A percentile compares a stretch with the other conserved stretches of the same genome.
Conservation (phyloP, 2,113 vertebrate genomes). For the Hippopotamus amphibius region DNA sequence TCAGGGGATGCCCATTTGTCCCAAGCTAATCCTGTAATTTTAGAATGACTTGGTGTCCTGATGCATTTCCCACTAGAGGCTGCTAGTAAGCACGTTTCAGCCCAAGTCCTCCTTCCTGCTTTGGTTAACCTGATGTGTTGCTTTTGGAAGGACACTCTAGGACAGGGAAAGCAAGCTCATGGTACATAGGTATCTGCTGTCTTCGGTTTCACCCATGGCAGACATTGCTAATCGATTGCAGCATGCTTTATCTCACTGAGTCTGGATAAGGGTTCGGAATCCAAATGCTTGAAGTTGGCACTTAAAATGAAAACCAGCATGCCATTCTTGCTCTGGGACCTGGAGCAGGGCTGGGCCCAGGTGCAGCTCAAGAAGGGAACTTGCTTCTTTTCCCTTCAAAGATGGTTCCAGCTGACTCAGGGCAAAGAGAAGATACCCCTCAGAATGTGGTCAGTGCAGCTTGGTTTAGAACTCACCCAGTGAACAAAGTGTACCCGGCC, state of each 20-base stretch:
- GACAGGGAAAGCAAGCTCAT: conserved; percentile 31
- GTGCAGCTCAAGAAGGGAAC: neutral
- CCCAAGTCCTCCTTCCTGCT: conserved; percentile 82
- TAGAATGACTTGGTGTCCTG: conserved; percentile 79
- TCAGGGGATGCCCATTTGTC: conserved; percentile 82
- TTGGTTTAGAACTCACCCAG: neutral
- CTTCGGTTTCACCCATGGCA: neutral
- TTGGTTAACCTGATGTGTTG: neutral
- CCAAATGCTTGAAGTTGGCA: conserved; percentile 23
- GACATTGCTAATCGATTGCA: neutral
- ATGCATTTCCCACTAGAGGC: conserved; percentile 83
- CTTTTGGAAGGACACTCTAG: conserved; percentile 59
- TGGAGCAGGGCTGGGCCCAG: neutral
- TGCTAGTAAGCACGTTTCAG: conserved; percentile 82
- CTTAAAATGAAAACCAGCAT: neutral
- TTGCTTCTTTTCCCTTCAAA: conserved; percentile 62
- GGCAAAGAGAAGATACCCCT: conserved; percentile 47
- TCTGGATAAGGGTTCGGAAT: conserved; percentile 27
- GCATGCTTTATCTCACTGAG: neutral
- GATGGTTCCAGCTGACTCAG: conserved; percentile 27
- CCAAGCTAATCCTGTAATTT: conserved; percentile 77
- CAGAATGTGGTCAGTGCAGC: neutral
- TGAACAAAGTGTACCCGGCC: neutral
- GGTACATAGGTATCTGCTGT: neutral
- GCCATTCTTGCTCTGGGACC: conserved; percentile 28